A percentile compares a stretch with the other conserved stretches of the same genome.
Evolutionary conservation across 2,888 invertebrate genomes (phyloP).

Genomic region (Tiliacea aurago): DNA sequence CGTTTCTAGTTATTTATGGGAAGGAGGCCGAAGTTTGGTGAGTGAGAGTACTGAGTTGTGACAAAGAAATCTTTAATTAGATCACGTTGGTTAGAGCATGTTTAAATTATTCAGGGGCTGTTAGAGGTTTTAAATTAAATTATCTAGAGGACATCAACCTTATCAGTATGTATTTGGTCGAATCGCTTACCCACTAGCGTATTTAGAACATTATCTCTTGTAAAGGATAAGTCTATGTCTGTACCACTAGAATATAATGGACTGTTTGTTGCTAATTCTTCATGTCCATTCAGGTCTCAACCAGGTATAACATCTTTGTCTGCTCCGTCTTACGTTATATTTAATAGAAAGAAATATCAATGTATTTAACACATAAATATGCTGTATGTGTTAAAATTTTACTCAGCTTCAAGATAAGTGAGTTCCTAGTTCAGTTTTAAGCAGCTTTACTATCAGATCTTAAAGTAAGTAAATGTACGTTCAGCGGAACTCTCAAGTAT

Average conservation of each 20-base stretch:
- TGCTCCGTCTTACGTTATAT: background rate
- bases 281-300: background rate
- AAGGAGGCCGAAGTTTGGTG: conserved; percentile 34
- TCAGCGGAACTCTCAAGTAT: conserved; percentile 20
- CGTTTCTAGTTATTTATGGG: conserved; percentile 56
- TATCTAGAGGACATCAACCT: conserved; percentile 36
- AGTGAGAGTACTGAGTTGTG: conserved; percentile 32
- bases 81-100: conserved; percentile 42
- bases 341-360: background rate
- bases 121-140: conserved; percentile 39
- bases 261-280: background rate
- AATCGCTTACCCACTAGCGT: background rate
- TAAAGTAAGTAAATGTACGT: conserved; percentile 28
- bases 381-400: conserved; percentile 14
- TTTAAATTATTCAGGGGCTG: conserved; percentile 47
- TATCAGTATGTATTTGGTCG: conserved; percentile 25
- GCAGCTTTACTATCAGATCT: conserved; percentile 13
- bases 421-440: conserved; percentile 13
- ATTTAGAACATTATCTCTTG: background rate
- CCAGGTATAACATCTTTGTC: background rate
- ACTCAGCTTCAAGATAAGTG: background rate
- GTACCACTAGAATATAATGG: background rate
- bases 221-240: background rate
- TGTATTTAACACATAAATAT: background rate
- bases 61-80: conserved; percentile 54